Conservation (phyloP, 2,888 invertebrate species). For the Rhyacophila evoluta region DNA sequence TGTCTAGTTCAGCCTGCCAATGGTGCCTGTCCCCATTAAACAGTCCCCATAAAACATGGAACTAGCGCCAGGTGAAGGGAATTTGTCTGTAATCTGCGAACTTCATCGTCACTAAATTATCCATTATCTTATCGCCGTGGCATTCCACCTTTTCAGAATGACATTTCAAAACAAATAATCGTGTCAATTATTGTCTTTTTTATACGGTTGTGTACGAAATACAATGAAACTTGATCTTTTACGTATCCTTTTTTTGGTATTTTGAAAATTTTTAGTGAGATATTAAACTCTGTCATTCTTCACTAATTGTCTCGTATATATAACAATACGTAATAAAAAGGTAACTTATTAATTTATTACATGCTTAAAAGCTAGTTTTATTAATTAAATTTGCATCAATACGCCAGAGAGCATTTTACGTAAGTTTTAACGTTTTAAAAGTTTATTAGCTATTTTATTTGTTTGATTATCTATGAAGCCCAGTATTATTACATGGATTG, state of each 20-base stretch:
- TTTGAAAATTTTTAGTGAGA: neutral
- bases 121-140: constrained; percentile 28
- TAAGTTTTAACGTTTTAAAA: no score
- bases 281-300: neutral
- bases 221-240: neutral
- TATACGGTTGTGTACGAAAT: neutral
- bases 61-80: constrained; percentile 37
- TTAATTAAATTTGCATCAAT: no score
- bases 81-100: constrained; percentile 31
- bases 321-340: no score
- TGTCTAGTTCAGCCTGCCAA: neutral
- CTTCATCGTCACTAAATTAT: constrained; percentile 49
- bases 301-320: no score
- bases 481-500: no score
- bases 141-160: neutral
- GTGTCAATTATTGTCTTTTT: neutral
- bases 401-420: no score
- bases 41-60: neutral
- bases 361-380: no score
- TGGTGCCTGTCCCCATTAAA: neutral
- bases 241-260: neutral
- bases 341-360: no score
- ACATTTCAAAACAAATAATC: neutral
- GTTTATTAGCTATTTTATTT: no score
- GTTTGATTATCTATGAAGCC: no score